Evolutionary conservation across 2,888 invertebrate genomes (phyloP).

Genomic region (Spisula subtruncata): DNA sequence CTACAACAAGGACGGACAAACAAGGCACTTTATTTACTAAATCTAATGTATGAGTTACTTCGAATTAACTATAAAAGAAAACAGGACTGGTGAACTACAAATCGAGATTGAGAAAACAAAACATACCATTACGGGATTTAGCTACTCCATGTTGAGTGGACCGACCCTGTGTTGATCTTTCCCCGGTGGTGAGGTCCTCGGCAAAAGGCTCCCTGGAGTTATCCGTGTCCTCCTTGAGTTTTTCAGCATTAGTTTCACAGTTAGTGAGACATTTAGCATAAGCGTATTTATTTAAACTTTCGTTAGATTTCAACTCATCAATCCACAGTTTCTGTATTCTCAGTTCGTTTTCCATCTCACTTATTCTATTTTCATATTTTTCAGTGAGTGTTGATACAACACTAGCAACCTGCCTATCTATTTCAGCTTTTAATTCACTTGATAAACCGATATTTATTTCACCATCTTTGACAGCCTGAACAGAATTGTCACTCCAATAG

Average conservation of each 20-base stretch:
- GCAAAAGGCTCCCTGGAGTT: neutral
- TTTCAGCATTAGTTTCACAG: neutral
- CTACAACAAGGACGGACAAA: too few species aligned
- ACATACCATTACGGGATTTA: neutral
- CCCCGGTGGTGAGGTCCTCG: neutral
- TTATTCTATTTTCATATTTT: neutral
- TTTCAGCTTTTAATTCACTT: neutral
- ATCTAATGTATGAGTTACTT: too few species aligned
- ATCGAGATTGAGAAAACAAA: neutral
- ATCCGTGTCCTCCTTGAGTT: neutral
- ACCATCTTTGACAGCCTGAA: too few species aligned
- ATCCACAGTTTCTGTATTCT: neutral
- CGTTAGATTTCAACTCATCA: neutral
- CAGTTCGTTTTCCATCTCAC: neutral
- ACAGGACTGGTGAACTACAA: neutral
- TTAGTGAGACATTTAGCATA: neutral
- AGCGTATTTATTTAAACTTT: too few species aligned
- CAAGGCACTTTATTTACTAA: too few species aligned
- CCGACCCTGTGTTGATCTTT: neutral
- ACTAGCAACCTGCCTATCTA: neutral
- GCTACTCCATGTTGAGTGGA: neutral
- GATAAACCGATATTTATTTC: neutral
- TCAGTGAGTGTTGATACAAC: neutral
- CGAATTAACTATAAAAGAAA: too few species aligned
- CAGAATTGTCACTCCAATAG: too few species aligned